Percentiles rank a stretch among this genome's conserved stretches.
These are phyloP conservation scores for Oreortyx pictus DNA, from an alignment of 2,797 vertebrate genomes.

Conservation along the genomic window DNA sequence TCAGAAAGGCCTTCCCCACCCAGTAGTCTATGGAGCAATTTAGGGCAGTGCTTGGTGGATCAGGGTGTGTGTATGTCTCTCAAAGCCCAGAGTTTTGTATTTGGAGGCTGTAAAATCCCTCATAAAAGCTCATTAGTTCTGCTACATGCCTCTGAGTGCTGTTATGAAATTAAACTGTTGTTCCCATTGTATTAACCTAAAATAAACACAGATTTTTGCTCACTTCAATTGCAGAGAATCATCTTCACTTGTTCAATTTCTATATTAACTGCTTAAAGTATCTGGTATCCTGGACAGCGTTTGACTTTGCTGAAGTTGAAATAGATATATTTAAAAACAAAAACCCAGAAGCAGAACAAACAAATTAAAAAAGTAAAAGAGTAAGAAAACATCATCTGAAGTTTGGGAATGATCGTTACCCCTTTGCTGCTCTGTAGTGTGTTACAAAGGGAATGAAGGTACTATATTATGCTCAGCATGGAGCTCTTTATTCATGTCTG, in stretches of 20 bases:
- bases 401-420: neutral
- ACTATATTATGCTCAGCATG: neutral
- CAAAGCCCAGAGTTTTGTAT: slow-evolving; percentile 64
- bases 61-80: neutral
- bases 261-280: neutral
- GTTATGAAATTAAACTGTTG: slow-evolving; percentile 69
- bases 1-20: neutral
- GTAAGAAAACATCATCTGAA: neutral
- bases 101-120: slow-evolving; percentile 61
- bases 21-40: slow-evolving; percentile 28
- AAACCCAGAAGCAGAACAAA: neutral
- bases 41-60: slow-evolving; percentile 46
- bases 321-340: neutral
- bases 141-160: slow-evolving; percentile 42
- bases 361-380: neutral
- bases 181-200: slow-evolving; percentile 44
- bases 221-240: neutral
- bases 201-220: slow-evolving; percentile 55
- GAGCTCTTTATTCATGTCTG: neutral
- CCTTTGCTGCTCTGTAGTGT: neutral
- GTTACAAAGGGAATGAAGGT: neutral
- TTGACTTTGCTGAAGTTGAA: neutral
- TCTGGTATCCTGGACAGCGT: neutral
- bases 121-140: slow-evolving; percentile 63
- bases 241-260: slow-evolving; percentile 14